Evolutionary conservation across 2,113 vertebrate species (phyloP), one percentile per base, ranked within the genome.

Genomic region (Ovis canadensis): DNA sequence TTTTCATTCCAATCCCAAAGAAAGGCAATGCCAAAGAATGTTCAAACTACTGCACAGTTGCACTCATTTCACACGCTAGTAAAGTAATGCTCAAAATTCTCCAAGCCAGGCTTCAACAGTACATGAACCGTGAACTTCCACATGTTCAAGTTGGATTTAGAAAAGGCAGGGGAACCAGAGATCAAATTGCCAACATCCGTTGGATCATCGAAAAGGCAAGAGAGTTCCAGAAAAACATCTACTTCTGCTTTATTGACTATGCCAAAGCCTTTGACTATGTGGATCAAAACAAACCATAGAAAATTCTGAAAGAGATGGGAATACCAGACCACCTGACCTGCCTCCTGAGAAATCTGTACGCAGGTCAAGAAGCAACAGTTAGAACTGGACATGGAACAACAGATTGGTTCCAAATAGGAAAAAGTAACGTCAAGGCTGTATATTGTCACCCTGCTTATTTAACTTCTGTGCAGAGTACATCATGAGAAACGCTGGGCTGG

Each of bases 141-240:
- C 33, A 64, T n/a, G 62, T 64, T 64, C 62, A n/a, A n/a, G 33
- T 16, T 64, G 16, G 31, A n/a, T 64, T 64, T 64, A 64, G 62
- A 67, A 67, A 67, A 67, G 16, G 62, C 62, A 67, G 62, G n/a
- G 62, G 62, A 67, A n/a, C 33, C 33, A 67, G 16, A 67, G 62
- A 2, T 67, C 33, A 67, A 67, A 67, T 67, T n/a, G 3, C 16
- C 33, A n/a, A 3, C 33, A 19, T n/a, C 33, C 1, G 0, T 17
- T 67, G 33, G 33, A 19, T 21, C 64, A 67, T 19, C 0, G 0
- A 67, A 67, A 67, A 67, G 2, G 16, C 64, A n/a, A n/a, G 64
- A n/a, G 64, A 67, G 33, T n/a, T 67, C 33, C 64, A 67, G 16
- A 9, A n/a, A 67, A 67, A 67, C 64, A 67, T 67, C 33, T n/a